phyloP scores from a whole-genome alignment of 2,888 invertebrate genomes.

The Timema podura region DNA sequence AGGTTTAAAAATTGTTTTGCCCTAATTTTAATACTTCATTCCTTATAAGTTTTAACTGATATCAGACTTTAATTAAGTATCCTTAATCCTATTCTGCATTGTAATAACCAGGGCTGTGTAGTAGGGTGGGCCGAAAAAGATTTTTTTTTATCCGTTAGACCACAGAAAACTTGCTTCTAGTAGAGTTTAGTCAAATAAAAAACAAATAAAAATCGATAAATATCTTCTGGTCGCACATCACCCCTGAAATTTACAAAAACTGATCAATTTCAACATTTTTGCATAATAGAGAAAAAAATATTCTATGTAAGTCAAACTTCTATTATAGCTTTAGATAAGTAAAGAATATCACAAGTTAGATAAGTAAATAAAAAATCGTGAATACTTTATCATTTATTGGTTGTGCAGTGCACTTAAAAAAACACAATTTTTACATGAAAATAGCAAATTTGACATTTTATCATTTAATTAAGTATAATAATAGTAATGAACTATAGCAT shows the following conservation, averaged over 20 bases:
- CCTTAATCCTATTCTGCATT: too few species aligned
- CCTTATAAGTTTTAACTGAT: too few species aligned
- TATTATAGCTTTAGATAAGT: constrained; percentile 11
- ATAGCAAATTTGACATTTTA: too few species aligned
- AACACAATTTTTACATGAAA: not conserved
- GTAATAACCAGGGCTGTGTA: too few species aligned
- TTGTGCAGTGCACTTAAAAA: not conserved
- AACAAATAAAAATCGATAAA: constrained; percentile 5
- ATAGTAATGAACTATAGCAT: too few species aligned
- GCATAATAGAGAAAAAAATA: too few species aligned
- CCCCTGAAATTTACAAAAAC: constrained; percentile 6
- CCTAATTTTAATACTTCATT: too few species aligned
- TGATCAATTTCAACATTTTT: constrained; percentile 8
- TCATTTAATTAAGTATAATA: too few species aligned
- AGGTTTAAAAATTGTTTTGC: too few species aligned
- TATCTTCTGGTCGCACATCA: constrained; percentile 10
- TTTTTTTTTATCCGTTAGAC: not conserved
- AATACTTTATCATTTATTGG: not conserved
- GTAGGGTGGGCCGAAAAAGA: too few species aligned
- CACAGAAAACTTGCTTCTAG: not conserved
- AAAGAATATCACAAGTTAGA: not conserved
- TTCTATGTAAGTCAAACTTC: not conserved
- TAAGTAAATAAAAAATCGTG: not conserved
- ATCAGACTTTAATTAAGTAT: too few species aligned
- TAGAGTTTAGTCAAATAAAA: not conserved